Conservation (phyloP, 2,797 vertebrate genomes). For the Helicolenus hilgendorfi region DNA sequence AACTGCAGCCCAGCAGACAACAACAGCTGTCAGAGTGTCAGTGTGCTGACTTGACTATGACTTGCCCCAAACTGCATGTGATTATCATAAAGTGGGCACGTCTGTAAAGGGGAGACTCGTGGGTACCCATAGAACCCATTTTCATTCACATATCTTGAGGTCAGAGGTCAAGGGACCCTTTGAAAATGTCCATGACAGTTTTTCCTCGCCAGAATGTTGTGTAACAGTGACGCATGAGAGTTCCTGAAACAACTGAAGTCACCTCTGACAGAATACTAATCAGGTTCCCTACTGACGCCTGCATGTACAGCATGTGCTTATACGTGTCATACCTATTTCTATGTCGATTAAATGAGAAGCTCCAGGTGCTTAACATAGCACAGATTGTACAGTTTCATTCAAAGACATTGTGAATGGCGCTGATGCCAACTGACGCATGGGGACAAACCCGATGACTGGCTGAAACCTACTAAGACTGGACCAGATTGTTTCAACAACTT, state of each 20-base stretch:
- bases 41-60: too few species aligned
- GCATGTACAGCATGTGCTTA: neutral
- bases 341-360: neutral
- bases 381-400: neutral
- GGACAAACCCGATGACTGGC: neutral
- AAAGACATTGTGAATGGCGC: neutral
- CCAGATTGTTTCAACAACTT: neutral
- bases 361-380: neutral
- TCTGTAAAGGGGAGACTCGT: too few species aligned
- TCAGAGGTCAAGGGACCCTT: too few species aligned
- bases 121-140: too few species aligned
- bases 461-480: neutral
- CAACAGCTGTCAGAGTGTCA: too few species aligned
- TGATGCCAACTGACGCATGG: neutral
- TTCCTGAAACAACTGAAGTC: neutral
- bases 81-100: too few species aligned
- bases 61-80: too few species aligned
- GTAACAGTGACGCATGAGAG: neutral
- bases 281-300: neutral
- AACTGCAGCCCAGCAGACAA: too few species aligned
- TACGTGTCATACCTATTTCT: neutral
- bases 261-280: neutral
- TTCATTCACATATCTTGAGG: too few species aligned
- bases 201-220: too few species aligned
- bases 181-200: too few species aligned